Evolutionary conservation across 2,888 invertebrate genomes (phyloP).

Genomic region (Apamea anceps): DNA sequence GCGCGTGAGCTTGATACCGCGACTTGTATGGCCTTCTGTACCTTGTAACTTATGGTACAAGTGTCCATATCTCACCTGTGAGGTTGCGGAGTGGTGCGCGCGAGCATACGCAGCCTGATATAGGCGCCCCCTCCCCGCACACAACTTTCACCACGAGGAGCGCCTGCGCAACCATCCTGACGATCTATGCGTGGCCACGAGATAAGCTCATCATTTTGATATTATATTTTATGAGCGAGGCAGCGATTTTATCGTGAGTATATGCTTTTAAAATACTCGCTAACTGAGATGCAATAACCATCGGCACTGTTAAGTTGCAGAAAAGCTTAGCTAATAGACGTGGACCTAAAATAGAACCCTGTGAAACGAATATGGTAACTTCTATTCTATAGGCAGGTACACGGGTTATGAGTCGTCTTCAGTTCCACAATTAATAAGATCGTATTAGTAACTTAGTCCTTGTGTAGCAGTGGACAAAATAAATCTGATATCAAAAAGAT

Average conservation of each 20-base stretch:
- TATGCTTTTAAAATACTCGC: constrained; percentile 1
- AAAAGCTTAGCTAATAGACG: not conserved
- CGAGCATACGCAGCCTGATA: constrained; percentile 81
- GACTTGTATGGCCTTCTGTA: constrained; percentile 53
- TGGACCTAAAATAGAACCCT: not conserved
- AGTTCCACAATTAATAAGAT: not conserved
- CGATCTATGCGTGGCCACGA: constrained; percentile 74
- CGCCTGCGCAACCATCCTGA: constrained; percentile 83
- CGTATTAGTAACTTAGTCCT: not conserved
- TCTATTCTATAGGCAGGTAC: not conserved
- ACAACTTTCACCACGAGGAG: constrained; percentile 82
- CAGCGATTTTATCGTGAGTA: not conserved
- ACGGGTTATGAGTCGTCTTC: not conserved
- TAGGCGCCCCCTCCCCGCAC: constrained; percentile 78
- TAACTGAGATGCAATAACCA: not conserved
- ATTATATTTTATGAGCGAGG: constrained; percentile 38
- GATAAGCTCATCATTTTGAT: constrained; percentile 65
- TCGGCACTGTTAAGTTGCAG: not conserved
- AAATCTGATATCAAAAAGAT: not conserved
- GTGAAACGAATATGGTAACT: not conserved
- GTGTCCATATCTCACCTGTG: constrained; percentile 81
- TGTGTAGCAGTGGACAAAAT: not conserved
- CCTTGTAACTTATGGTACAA: constrained; percentile 47
- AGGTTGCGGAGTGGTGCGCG: constrained; percentile 84
- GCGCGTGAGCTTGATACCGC: constrained; percentile 24